These are phyloP conservation scores for Pterocles gutturalis DNA, from an alignment of 2,113 vertebrate species.

Conservation along the genomic window DNA sequence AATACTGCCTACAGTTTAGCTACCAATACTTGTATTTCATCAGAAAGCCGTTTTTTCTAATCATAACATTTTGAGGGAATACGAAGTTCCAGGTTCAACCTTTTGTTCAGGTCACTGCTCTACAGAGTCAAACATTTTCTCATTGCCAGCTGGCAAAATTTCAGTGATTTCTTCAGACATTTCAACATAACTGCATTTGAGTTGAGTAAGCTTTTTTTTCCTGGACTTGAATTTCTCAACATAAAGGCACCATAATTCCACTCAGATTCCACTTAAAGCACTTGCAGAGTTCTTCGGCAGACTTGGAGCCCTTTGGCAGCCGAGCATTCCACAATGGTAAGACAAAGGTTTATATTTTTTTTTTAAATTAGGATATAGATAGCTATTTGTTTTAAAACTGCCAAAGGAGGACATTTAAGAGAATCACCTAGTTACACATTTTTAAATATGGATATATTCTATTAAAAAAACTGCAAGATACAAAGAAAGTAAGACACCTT, in stretches of 20 bases:
- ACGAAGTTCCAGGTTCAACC: neutral
- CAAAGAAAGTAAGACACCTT: neutral
- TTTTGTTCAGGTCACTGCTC: neutral
- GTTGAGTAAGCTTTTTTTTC: neutral
- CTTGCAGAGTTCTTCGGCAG: neutral
- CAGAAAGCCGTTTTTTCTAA: neutral
- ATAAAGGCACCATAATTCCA: neutral
- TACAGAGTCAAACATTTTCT: neutral
- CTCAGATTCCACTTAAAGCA: neutral
- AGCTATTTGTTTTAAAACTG: neutral
- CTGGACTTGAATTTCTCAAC: neutral
- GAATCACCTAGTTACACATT: neutral
- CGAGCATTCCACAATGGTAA: slow-evolving; percentile 10
- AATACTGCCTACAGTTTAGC: neutral
- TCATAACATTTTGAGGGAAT: neutral
- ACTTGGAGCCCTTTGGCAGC: neutral
- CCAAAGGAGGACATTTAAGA: neutral
- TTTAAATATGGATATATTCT: neutral
- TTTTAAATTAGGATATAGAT: neutral
- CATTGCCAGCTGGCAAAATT: neutral
- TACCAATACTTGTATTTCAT: neutral
- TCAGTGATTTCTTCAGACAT: neutral
- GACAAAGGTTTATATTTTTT: neutral
- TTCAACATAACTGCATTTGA: neutral
- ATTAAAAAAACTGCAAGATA: neutral